Conservation (phyloP, 2,113 vertebrate species). For the Neotoma lepida region DNA sequence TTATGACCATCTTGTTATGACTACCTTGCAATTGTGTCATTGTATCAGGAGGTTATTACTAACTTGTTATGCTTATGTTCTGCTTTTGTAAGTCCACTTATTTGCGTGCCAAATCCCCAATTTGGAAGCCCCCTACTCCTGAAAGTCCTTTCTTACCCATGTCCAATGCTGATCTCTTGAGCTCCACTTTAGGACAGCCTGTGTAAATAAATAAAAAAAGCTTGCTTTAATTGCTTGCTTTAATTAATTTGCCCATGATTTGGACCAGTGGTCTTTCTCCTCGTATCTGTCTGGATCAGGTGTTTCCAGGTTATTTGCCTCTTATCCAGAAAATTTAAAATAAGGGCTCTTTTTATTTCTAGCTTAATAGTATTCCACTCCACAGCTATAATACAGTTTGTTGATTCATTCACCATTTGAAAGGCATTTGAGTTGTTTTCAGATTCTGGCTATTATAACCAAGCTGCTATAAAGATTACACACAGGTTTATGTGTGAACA, state of each 20-base stretch:
- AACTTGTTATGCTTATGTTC: neutral
- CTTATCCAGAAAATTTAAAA: neutral
- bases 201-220: neutral
- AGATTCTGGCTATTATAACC: neutral
- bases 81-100: neutral
- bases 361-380: neutral
- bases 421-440: constrained; percentile 7
- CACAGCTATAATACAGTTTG: neutral
- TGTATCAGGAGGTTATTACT: neutral
- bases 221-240: neutral
- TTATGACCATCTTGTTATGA: neutral
- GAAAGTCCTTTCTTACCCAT: neutral
- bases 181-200: neutral
- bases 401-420: neutral
- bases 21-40: neutral
- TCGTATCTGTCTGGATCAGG: neutral
- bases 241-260: neutral
- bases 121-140: neutral
- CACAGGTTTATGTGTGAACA: neutral
- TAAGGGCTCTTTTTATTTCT: neutral
- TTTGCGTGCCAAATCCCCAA: neutral
- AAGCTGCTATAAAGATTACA: neutral
- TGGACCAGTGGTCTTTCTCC: neutral
- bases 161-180: neutral
- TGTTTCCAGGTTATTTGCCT: neutral